Evolutionary conservation across 2,888 invertebrate genomes (phyloP).

Genomic region (Brenthis daphne): DNA sequence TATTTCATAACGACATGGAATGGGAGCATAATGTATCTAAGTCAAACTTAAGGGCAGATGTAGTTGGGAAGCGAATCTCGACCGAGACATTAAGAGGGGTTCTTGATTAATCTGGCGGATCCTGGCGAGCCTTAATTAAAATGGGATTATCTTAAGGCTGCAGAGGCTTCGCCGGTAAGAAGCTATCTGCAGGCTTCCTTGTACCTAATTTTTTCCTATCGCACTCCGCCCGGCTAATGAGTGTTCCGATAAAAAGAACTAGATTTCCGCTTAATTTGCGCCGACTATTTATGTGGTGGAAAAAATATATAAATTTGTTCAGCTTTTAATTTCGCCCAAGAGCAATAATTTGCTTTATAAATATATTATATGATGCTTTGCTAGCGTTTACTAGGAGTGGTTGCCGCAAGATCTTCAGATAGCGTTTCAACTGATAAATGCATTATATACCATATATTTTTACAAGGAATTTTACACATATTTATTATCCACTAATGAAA

Average conservation of each 20-base stretch:
- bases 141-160: slow-evolving; percentile 66
- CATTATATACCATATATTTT: no score
- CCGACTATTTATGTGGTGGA: slow-evolving; percentile 15
- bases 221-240: slow-evolving; percentile 31
- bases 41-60: slow-evolving; percentile 38
- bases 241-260: slow-evolving; percentile 34
- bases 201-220: slow-evolving; percentile 36
- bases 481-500: no score
- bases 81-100: slow-evolving; percentile 45
- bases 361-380: no score
- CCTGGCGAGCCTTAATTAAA: slow-evolving; percentile 68
- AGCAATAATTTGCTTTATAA: neutral
- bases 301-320: slow-evolving; percentile 17
- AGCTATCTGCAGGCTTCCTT: slow-evolving; percentile 29
- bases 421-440: no score
- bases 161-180: slow-evolving; percentile 35
- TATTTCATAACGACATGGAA: slow-evolving; percentile 22
- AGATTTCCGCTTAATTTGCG: slow-evolving; percentile 25
- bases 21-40: slow-evolving; percentile 25
- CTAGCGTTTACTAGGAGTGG: no score
- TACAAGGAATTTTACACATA: no score
- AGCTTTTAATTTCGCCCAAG: neutral
- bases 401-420: no score
- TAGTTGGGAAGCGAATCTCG: slow-evolving; percentile 37
- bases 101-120: slow-evolving; percentile 66